Evolutionary conservation across 2,888 invertebrate genomes (phyloP), one percentile per base, ranked within the genome.

Genomic region (Callinectes sapidus): DNA sequence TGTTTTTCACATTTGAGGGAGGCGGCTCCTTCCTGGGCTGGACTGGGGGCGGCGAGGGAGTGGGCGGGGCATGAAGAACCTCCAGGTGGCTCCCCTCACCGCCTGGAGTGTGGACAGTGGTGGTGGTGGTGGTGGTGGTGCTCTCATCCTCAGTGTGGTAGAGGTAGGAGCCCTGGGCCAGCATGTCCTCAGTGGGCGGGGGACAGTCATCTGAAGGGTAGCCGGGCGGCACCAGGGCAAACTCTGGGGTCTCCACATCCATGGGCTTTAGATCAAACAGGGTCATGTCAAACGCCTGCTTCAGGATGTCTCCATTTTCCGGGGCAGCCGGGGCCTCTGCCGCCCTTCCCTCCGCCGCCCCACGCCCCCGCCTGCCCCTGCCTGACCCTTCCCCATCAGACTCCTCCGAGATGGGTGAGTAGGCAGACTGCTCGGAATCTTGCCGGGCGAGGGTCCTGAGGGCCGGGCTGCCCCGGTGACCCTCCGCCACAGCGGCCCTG

Each of bases 351-450:
- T 88, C 66, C 32, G 35, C 71, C 54, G 66, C 42, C 35, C 32
- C 54, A 28, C 23, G 42, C 39, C 35, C 61, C 77, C n/a, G 89
- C 77, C 86, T 92, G 61, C 39, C 35, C 81, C n/a, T 85, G 28
- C 35, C 81, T 23, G 55, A 55, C 35, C 86, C 88, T 18, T 90
- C 90, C 35, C 61, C 87, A 28, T 93, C 93, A 54, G 91, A 91
- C 32, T 93, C 93, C 35, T 93, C 93, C 3, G 93, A 93, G 71
- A 93, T 93, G 14, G 93, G 93, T 5, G 93, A 93, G 87, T 93
- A 93, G 10, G 85, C 87, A 6, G 91, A 81, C 23, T 89, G 85
- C 6, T 93, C 90, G 0, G 93, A 93, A 48, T 91, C 55, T 55
- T 93, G 93, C 18, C 93, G 86, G 8, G 28, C 32, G 5, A 93